phyloP scores from a whole-genome alignment of 2,888 invertebrate genomes.

The Apocheima hispidaria region DNA sequence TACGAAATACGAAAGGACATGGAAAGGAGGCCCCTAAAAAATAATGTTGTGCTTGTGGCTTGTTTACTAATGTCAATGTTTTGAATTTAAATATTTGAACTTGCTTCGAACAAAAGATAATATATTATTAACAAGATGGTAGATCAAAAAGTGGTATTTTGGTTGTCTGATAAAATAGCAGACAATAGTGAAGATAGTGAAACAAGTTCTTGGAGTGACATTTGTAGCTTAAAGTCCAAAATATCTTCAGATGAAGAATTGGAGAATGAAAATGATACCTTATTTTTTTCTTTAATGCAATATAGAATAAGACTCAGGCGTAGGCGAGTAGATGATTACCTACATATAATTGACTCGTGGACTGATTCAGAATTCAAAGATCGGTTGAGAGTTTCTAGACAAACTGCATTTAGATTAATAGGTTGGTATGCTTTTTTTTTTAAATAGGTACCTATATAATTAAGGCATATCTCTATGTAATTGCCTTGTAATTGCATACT shows the following conservation, averaged over 20 bases:
- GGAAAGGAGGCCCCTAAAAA: too few species aligned
- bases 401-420: conserved; percentile 62
- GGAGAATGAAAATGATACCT: conserved; percentile 51
- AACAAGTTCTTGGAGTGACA: conserved; percentile 63
- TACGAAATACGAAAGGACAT: too few species aligned
- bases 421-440: conserved; percentile 50
- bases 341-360: conserved; percentile 71
- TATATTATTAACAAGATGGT: conserved; percentile 46
- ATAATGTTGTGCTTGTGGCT: too few species aligned
- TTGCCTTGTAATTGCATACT: too few species aligned
- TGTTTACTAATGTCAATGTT: too few species aligned
- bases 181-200: conserved; percentile 61
- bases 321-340: conserved; percentile 68
- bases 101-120: too few species aligned
- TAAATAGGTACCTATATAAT: background rate
- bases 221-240: conserved; percentile 9
- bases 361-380: conserved; percentile 68
- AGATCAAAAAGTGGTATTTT: conserved; percentile 53
- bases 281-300: conserved; percentile 69
- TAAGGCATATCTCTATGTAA: too few species aligned
- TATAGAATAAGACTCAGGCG: conserved; percentile 61
- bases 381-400: conserved; percentile 63
- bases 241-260: conserved; percentile 27
- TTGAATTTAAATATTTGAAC: too few species aligned
- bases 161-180: conserved; percentile 52